Conservation (phyloP, 2,888 invertebrate genomes). For the Tupiocoris notatus region DNA sequence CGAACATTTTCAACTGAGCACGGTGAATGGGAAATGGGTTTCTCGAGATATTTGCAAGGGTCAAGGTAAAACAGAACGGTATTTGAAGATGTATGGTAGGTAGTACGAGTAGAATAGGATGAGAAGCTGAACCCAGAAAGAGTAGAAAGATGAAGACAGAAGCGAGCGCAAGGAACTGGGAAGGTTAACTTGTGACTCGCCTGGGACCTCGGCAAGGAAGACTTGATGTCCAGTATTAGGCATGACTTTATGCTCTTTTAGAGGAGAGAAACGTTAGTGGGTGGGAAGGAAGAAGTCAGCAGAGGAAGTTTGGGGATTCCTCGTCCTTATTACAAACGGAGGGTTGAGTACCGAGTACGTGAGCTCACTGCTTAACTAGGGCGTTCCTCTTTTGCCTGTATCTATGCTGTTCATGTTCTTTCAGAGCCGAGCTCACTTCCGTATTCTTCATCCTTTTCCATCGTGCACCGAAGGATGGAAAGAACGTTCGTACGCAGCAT, state of each 20-base stretch:
- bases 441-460: neutral
- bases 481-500: neutral
- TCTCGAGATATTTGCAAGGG: too few relatives aligned
- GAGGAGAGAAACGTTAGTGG: neutral
- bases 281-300: neutral
- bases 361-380: conserved; percentile 9
- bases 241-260: neutral
- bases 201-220: neutral
- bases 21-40: too few relatives aligned
- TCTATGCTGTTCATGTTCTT: conserved; percentile 15
- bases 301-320: neutral
- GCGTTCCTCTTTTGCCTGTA: neutral
- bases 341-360: conserved; percentile 32
- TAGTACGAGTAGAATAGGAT: too few relatives aligned
- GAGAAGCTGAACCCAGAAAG: too few relatives aligned
- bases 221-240: neutral
- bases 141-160: neutral
- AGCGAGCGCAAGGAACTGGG: neutral
- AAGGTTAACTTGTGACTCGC: neutral
- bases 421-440: neutral
- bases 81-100: too few relatives aligned
- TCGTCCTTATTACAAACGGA: conserved; percentile 32
- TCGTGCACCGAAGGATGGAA: neutral
- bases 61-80: too few relatives aligned
- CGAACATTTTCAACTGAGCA: too few relatives aligned